A percentile compares a stretch with the other conserved stretches of the same genome.
phyloP scores from a whole-genome alignment of 2,113 vertebrate species.

The Cebus imitator region DNA sequence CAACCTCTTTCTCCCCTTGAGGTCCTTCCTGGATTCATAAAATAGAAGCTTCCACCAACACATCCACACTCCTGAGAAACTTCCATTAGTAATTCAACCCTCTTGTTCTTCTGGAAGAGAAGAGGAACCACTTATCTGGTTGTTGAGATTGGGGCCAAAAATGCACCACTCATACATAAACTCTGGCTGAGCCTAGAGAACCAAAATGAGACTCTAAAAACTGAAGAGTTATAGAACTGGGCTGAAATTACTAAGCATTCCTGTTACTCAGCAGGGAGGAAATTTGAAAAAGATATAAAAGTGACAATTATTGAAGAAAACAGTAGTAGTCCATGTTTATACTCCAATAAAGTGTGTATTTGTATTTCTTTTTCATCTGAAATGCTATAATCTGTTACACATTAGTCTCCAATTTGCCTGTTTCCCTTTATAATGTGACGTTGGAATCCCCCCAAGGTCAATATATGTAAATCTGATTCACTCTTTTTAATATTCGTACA shows the following conservation, averaged over 20 bases:
- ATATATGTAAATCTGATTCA: neutral
- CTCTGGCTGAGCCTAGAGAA: neutral
- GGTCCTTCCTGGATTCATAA: neutral
- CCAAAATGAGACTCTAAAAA: slow-evolving; percentile 1
- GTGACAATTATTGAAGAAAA: slow-evolving; percentile 15
- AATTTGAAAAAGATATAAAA: neutral
- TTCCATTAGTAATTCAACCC: neutral
- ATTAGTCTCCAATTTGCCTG: neutral
- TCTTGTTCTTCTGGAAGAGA: neutral
- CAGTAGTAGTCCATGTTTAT: neutral
- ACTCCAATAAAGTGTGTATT: neutral
- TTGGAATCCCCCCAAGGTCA: neutral
- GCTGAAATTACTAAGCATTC: neutral
- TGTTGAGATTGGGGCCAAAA: neutral
- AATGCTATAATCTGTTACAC: neutral
- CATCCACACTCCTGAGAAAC: neutral
- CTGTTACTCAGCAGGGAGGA: neutral
- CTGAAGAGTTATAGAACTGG: neutral
- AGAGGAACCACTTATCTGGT: neutral
- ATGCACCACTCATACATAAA: neutral
- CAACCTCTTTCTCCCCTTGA: neutral
- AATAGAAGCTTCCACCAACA: neutral
- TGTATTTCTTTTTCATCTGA: neutral
- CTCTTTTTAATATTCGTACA: slow-evolving; percentile 8
- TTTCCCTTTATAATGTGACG: neutral